A percentile compares a stretch with the other conserved stretches of the same genome.
These are phyloP conservation scores for Drosophila pseudoananassae DNA, from an alignment of 1,140 invertebrate genomes.

Conservation along the genomic window DNA sequence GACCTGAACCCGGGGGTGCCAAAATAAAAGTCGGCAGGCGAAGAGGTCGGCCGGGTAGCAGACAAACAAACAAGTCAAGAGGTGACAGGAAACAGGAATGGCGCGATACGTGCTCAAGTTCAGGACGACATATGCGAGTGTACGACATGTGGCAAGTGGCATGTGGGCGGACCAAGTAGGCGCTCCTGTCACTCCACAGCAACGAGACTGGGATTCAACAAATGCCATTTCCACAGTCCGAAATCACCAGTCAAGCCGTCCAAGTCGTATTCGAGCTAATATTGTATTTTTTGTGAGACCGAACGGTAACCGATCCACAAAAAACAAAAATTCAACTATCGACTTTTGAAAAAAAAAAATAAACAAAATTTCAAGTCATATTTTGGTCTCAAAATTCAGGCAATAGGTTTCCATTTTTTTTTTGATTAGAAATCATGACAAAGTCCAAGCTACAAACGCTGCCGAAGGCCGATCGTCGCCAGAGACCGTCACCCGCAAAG, in stretches of 20 bases:
- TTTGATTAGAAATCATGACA: slow-evolving; percentile 3
- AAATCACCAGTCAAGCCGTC: slow-evolving; percentile 10
- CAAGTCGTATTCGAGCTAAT: slow-evolving; percentile 2
- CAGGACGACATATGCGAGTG: background rate
- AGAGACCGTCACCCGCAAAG: background rate
- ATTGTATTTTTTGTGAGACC: background rate
- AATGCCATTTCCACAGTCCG: slow-evolving; percentile 1
- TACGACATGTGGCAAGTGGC: background rate
- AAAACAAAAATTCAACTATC: slow-evolving; percentile 3
- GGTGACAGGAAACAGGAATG: slow-evolving; percentile 41
- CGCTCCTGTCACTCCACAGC: slow-evolving; percentile 1
- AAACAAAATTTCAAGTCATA: background rate
- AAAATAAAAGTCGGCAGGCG: slow-evolving; percentile 23
- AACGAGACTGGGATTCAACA: background rate
- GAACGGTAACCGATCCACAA: background rate
- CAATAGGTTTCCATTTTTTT: no score
- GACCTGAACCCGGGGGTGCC: background rate
- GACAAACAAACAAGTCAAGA: slow-evolving; percentile 50
- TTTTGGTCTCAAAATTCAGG: background rate
- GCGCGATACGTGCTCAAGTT: slow-evolving; percentile 41
- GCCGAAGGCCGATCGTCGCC: background rate
- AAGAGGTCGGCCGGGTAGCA: slow-evolving; percentile 8
- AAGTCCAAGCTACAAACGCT: slow-evolving; percentile 12
- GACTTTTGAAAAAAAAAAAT: no score
- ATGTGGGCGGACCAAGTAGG: slow-evolving; percentile 23